These are phyloP conservation scores for Osmerus eperlanus DNA, from an alignment of 2,113 vertebrate genomes.

Conservation along the genomic window DNA sequence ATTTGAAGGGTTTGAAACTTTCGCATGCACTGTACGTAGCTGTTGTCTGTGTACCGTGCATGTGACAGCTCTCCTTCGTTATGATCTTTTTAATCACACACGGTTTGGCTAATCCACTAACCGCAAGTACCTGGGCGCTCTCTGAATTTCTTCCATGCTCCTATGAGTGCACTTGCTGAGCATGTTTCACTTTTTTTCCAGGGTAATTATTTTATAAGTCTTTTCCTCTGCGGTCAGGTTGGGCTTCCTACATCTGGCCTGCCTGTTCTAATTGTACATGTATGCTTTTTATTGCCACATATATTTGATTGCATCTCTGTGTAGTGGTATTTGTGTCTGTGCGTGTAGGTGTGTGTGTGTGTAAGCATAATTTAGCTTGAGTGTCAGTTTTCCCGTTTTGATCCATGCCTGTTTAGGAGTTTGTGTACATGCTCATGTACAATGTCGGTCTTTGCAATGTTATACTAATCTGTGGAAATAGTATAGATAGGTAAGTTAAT, in stretches of 20 bases:
- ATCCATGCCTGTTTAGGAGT: conserved; percentile 14
- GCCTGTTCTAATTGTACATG: conserved; percentile 9
- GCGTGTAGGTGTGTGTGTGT: conserved; percentile 8
- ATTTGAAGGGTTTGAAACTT: no score
- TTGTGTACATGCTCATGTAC: conserved; percentile 29
- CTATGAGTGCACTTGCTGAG: conserved; percentile 36
- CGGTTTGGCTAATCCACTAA: conserved; percentile 11
- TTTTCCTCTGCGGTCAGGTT: conserved; percentile 28
- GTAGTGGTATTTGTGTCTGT: not conserved
- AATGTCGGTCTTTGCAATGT: conserved; percentile 46
- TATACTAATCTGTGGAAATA: conserved; percentile 35
- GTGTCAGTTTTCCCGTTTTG: not conserved
- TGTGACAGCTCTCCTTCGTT: conserved; percentile 2
- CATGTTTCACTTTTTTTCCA: conserved; percentile 21
- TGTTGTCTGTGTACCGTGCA: not conserved
- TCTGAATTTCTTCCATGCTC: conserved; percentile 21
- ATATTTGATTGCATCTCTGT: conserved; percentile 6
- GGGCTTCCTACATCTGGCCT: conserved; percentile 26
- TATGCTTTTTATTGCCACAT: conserved; percentile 1
- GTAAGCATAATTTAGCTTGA: not conserved
- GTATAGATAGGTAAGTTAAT: conserved; percentile 21
- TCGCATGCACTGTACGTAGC: no score
- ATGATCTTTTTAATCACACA: conserved; percentile 12
- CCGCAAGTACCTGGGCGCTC: conserved; percentile 31
- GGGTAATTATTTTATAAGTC: conserved; percentile 37